Evolutionary conservation across 2,113 vertebrate genomes (phyloP), one percentile per base, ranked within the genome.

Genomic region (Chitala chitala): DNA sequence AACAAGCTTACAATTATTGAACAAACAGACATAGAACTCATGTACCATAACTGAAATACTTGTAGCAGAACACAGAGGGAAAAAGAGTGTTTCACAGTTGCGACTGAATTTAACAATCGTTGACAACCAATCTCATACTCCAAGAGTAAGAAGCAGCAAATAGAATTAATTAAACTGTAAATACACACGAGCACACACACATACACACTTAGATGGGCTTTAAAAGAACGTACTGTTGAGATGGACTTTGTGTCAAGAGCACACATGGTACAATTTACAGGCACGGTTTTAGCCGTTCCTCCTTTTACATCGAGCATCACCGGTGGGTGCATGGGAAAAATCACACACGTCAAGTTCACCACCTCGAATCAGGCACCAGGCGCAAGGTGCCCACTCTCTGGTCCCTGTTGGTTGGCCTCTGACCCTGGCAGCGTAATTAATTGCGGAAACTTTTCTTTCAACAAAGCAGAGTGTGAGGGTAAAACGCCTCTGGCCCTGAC

Each of bases 321-420:
- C 76, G 81, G 75, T 82, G 82, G 79, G 80, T 74, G 87, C 83
- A 89, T 84, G 87, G 82, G 78, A 77, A 85, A 84, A 86, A 84
- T 83, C 83, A 86, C 76, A 79, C 78, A 76, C 82, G 82, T 82
- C 86, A 84, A 82, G 72, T 74, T 76, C 76, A 78, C 78, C 81
- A 86, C 78, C 56, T 80, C 46, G 78, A 69, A 80, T 54, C 58
- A 7, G 24, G 78, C 82, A 81, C 55, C 71, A 79, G 51, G 77
- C 6, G 42, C 83, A 84, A 89, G 84, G 84, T 88, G 83, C 79
- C 81, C 83, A 74, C 69, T 78, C 78, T 78, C 1, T 0, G 8
- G 70, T 73, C 59, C 42, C 0, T 0, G 73, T 77, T 0, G 42
- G 79, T 69, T 84, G 86, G 87, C 87, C 84, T 81, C 75, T 78